Base-by-base conservation (phyloP, 2,888 invertebrate genomes). In the Lagria hirta region DNA sequence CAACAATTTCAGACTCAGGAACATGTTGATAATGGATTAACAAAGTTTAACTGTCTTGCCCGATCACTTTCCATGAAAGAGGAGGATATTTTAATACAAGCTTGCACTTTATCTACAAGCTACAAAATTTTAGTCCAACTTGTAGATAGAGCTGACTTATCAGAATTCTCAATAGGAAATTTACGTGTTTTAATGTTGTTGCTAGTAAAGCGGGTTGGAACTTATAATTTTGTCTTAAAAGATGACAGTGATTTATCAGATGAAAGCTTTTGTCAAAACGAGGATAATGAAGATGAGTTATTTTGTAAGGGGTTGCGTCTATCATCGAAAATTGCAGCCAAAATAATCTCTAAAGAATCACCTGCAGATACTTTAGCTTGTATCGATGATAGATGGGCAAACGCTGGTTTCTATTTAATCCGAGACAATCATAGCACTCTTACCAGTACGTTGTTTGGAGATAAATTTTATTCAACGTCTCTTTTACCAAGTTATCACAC, bases 181-280 rank as follows among this genome's bases (percentile, higher is more conserved):
- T n/a, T 42, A n/a, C 62, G 60, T 36, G 24, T 54, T 10, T 48
- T 58, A 20, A 58, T 59, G 4, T 35, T 54, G 8, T 49, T 62
- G 14, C 47, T 64, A 22, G 33, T 66, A 28, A 54, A 58, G 45
- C 55, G 55, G 41, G 29, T 60, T 13, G 40, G 37, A 30, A 40
- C 13, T 18, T 26, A 33, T 4, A 16, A 26, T 17, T 8, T 15
- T 4, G 6, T 18, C 4, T 4, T 17, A 12, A 4, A n/a, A 4
- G 24, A 24, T 1, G 17, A 17, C 4, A 32, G 17, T 7, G 15
- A 34, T 7, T 43, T 32, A 24, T 28, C 22, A 5, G 21, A 27
- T 15, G 20, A 15, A 3, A 26, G 18, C 22, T 3, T 26, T 3
- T 26, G 14, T 6, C 21, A 5, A n/a, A 18, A n/a, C 20, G 20